phyloP scores from a whole-genome alignment of 1,140 invertebrate genomes.

The Elymnias hypermnestra region DNA sequence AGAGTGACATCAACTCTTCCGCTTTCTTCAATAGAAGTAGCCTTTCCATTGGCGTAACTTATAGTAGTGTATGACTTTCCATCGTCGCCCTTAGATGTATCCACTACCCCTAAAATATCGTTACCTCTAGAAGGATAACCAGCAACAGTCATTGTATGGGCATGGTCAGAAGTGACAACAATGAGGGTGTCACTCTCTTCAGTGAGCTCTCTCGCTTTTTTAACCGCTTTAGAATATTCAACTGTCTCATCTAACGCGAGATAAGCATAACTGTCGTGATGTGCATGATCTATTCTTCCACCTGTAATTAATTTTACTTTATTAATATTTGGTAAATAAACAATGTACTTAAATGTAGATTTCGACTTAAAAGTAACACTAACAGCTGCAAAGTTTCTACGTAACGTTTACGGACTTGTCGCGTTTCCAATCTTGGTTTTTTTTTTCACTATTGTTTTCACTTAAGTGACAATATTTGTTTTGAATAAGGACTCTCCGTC shows the following conservation, averaged over 20 bases:
- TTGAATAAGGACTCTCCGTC: no score
- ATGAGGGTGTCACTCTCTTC: slow-evolving; percentile 80
- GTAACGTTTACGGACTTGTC: no score
- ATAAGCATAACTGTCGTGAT: slow-evolving; percentile 80
- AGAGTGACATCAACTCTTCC: slow-evolving; percentile 55
- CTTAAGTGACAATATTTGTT: no score
- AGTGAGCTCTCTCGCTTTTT: slow-evolving; percentile 77
- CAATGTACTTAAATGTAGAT: no score
- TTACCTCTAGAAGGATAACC: slow-evolving; percentile 84
- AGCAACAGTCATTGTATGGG: slow-evolving; percentile 81
- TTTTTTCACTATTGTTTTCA: no score
- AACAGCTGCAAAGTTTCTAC: no score
- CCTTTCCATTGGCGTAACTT: slow-evolving; percentile 84
- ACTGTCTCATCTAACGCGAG: slow-evolving; percentile 84
- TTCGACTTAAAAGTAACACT: no score
- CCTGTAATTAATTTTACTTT: slow-evolving; percentile 52
- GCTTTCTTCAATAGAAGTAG: slow-evolving; percentile 33
- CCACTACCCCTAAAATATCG: slow-evolving; percentile 78
- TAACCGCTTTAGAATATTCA: slow-evolving; percentile 81
- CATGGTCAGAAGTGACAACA: slow-evolving; percentile 83
- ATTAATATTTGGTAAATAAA: no score
- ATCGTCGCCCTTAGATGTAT: slow-evolving; percentile 74
- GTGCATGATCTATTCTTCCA: slow-evolving; percentile 84
- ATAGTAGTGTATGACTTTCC: slow-evolving; percentile 84
- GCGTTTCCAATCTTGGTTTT: no score